phyloP scores from a whole-genome alignment of 2,797 vertebrate species.

The Rallus crepitans region DNA sequence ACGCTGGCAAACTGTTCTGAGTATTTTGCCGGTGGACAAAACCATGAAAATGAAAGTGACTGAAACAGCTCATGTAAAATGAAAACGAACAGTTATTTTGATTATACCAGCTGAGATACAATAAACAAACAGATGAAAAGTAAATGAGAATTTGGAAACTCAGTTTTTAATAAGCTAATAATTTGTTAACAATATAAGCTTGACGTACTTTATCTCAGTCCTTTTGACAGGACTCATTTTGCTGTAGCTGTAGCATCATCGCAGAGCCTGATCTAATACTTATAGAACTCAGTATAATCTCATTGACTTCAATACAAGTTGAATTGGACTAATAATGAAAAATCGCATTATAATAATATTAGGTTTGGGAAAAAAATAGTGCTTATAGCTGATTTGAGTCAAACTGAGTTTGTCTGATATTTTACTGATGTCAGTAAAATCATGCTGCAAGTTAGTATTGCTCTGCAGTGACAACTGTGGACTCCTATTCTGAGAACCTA shows the following conservation, averaged over 20 bases:
- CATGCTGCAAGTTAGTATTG: slow-evolving; percentile 49
- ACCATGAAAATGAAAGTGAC: slow-evolving; percentile 16
- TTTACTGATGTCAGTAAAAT: slow-evolving; percentile 71
- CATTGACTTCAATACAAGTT: slow-evolving; percentile 67
- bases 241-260: slow-evolving; percentile 32
- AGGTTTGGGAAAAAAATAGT: slow-evolving; percentile 62
- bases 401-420: slow-evolving; percentile 61
- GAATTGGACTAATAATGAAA: slow-evolving; percentile 72
- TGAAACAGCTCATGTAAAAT: slow-evolving; percentile 7
- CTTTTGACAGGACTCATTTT: slow-evolving; percentile 48
- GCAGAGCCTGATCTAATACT: slow-evolving; percentile 49
- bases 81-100: slow-evolving; percentile 5
- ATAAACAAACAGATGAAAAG: slow-evolving; percentile 45
- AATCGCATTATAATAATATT: slow-evolving; percentile 68
- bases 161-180: slow-evolving; percentile 43
- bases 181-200: slow-evolving; percentile 29
- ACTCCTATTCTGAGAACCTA: slow-evolving; percentile 19
- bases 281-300: slow-evolving; percentile 63
- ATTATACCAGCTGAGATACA: background rate
- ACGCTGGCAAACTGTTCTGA: background rate
- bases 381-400: slow-evolving; percentile 72
- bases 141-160: slow-evolving; percentile 32
- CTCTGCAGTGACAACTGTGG: slow-evolving; percentile 49
- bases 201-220: slow-evolving; percentile 30
- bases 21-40: background rate